A percentile compares a stretch with the other conserved stretches of the same genome.
phyloP scores from a whole-genome alignment of 1,140 invertebrate genomes.

The Apis dorsata region DNA sequence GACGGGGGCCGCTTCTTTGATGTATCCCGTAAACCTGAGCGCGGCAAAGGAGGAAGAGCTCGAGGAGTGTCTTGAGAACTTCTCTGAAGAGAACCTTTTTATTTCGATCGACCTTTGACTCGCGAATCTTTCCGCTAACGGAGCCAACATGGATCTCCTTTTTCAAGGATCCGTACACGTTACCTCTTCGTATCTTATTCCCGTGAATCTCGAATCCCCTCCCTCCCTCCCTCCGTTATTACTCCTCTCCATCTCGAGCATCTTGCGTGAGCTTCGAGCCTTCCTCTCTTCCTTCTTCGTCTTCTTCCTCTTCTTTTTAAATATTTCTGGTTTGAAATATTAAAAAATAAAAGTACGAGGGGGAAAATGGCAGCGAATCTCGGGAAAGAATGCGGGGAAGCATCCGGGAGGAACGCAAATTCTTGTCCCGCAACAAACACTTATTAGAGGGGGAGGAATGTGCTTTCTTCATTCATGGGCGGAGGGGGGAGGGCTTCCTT shows the following conservation, averaged over 20 bases:
- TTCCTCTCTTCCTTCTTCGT: too few relatives aligned
- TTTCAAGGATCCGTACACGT: neutral
- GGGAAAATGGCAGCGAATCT: too few relatives aligned
- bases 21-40: conserved; percentile 5
- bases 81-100: conserved; percentile 11
- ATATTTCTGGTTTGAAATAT: neutral
- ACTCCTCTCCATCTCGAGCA: neutral
- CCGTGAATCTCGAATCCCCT: neutral
- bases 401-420: neutral
- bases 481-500: neutral
- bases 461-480: neutral
- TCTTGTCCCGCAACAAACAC: neutral
- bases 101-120: conserved; percentile 37
- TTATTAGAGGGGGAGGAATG: neutral
- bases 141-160: neutral
- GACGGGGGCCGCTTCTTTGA: conserved; percentile 2
- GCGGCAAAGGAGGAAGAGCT: neutral
- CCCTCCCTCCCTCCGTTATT: neutral
- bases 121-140: neutral
- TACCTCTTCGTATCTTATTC: neutral
- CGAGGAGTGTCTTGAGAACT: conserved; percentile 23
- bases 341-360: neutral
- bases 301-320: neutral
- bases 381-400: neutral
- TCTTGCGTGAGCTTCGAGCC: neutral